A percentile compares a stretch with the other conserved stretches of the same genome.
Evolutionary conservation across 2,113 vertebrate species (phyloP).

Genomic region (Menura novaehollandiae): DNA sequence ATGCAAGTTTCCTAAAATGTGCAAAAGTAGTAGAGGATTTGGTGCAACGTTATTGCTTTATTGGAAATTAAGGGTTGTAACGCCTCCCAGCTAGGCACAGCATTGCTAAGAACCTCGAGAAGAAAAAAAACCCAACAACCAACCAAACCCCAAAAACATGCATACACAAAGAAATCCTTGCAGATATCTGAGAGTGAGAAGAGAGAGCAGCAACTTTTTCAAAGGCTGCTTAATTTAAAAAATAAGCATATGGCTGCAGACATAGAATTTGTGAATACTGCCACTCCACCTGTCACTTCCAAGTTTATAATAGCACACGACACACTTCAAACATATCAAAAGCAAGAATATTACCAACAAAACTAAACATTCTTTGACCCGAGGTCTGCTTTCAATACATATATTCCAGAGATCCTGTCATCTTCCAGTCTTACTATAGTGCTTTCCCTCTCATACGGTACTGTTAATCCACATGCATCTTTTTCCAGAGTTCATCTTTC

Average conservation of each 20-base stretch:
- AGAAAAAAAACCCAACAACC: background rate
- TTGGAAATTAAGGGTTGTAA: background rate
- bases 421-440: background rate
- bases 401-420: background rate
- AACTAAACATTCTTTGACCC: background rate
- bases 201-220: background rate
- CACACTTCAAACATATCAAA: background rate
- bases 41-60: background rate
- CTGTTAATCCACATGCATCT: background rate
- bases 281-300: background rate
- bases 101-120: background rate
- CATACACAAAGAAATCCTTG: background rate
- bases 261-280: background rate
- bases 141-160: background rate
- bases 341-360: background rate
- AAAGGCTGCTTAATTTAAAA: constrained; percentile 4
- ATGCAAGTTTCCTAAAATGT: background rate
- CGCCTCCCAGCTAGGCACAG: background rate
- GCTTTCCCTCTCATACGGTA: background rate
- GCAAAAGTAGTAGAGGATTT: background rate
- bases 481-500: background rate
- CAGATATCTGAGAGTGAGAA: background rate
- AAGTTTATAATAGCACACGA: background rate
- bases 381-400: background rate
- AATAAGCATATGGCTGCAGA: background rate